Percentiles rank a stretch among this genome's conserved stretches.
phyloP scores from a whole-genome alignment of 2,797 vertebrate species.

The Characodon lateralis region DNA sequence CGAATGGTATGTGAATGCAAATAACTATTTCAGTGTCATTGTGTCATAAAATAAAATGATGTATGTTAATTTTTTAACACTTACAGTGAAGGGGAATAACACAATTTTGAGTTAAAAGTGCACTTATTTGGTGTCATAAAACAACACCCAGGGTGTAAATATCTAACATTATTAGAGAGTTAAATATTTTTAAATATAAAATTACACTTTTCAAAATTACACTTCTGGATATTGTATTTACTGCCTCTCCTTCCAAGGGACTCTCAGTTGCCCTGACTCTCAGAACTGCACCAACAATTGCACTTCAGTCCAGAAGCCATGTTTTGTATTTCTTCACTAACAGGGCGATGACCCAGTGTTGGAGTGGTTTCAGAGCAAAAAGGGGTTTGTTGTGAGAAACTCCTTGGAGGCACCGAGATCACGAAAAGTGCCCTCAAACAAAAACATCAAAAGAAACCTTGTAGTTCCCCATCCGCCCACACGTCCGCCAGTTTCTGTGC shows the following conservation, averaged over 20 bases:
- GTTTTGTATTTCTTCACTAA: conserved; percentile 46
- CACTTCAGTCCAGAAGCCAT: conserved; percentile 34
- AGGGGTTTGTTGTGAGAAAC: conserved; percentile 44
- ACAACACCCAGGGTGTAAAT: neutral
- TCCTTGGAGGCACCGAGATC: conserved; percentile 51
- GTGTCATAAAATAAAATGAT: neutral
- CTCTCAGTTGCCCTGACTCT: conserved; percentile 18
- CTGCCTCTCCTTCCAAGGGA: conserved; percentile 15
- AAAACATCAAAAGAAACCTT: conserved; percentile 61
- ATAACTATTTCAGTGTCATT: neutral
- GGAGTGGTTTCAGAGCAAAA: conserved; percentile 49
- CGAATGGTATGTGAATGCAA: neutral
- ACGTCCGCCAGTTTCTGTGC: conserved; percentile 26
- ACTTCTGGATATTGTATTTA: conserved; percentile 27
- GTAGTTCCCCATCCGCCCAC: conserved; percentile 50
- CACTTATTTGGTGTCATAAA: conserved; percentile 1
- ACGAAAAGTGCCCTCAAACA: conserved; percentile 51
- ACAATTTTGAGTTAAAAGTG: conserved; percentile 7
- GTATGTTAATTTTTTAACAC: neutral
- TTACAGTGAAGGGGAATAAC: neutral
- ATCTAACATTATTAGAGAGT: conserved; percentile 11
- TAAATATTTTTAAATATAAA: neutral
- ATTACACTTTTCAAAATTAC: neutral
- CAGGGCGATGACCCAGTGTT: conserved; percentile 36
- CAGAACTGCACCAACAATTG: conserved; percentile 50